Percentiles rank a stretch among this genome's conserved stretches.
These are phyloP conservation scores for Andrena cerasifolii DNA, from an alignment of 1,140 invertebrate genomes.

Conservation along the genomic window DNA sequence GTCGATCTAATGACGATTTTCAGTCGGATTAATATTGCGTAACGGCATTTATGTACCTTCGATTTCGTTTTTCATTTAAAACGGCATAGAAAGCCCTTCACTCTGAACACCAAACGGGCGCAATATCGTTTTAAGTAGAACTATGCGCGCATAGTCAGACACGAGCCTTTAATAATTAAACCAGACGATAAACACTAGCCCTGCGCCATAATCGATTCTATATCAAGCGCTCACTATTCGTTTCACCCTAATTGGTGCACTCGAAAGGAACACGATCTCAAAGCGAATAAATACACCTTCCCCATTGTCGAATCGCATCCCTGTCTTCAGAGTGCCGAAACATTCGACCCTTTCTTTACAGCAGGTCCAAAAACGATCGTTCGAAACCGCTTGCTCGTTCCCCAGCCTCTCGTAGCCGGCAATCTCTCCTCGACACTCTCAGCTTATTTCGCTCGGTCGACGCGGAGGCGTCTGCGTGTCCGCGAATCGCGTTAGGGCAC, in stretches of 20 bases:
- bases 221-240: too few species aligned
- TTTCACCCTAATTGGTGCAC: too few species aligned
- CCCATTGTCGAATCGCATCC: too few species aligned
- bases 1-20: not conserved
- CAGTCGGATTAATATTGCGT: slow-evolving; percentile 14
- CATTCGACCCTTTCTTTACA: not conserved
- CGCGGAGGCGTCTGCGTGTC: slow-evolving; percentile 11
- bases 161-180: not conserved
- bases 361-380: not conserved
- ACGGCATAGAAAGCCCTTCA: not conserved
- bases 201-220: not conserved
- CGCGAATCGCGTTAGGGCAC: slow-evolving; percentile 48
- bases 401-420: not conserved
- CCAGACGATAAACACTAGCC: not conserved
- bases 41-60: not conserved
- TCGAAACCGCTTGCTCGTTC: not conserved
- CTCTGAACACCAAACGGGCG: not conserved
- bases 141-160: not conserved
- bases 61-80: not conserved
- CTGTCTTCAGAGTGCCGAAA: not conserved
- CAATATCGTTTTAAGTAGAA: not conserved
- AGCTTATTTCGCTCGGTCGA: slow-evolving; percentile 36
- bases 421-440: slow-evolving; percentile 36
- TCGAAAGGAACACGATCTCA: not conserved
- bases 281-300: too few species aligned